These are phyloP conservation scores for Clarias laeviceps DNA, from an alignment of 2,797 vertebrate genomes.

Conservation along the genomic window DNA sequence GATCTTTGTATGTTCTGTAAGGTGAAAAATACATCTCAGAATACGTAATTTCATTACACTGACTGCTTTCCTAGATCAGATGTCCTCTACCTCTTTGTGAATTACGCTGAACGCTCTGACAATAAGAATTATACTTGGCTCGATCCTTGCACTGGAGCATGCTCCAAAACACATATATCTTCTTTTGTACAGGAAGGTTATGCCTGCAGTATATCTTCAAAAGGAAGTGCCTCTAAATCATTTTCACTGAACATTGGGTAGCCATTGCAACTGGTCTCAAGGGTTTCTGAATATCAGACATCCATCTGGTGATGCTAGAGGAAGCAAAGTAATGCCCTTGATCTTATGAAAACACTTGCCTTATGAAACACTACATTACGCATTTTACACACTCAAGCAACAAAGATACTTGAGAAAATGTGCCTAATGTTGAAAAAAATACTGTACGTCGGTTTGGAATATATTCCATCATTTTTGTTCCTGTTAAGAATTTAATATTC, in stretches of 20 bases:
- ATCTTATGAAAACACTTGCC: too few species aligned
- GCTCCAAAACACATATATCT: constrained; percentile 42
- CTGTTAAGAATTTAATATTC: background rate
- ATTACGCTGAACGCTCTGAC: constrained; percentile 12
- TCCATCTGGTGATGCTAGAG: constrained; percentile 31
- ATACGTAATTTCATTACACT: constrained; percentile 1
- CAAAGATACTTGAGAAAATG: background rate
- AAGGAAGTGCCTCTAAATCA: constrained; percentile 39
- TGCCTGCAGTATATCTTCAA: constrained; percentile 26
- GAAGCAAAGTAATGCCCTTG: constrained; percentile 27
- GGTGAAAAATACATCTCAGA: constrained; percentile 6
- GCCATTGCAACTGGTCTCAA: constrained; percentile 40
- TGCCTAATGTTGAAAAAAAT: background rate
- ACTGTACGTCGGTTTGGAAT: background rate
- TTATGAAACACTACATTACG: constrained; percentile 1
- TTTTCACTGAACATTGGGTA: constrained; percentile 36
- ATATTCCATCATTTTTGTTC: background rate
- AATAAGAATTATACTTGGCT: constrained; percentile 31
- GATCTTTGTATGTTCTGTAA: background rate
- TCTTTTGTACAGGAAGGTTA: constrained; percentile 40
- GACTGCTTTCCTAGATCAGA: constrained; percentile 18
- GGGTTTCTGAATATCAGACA: constrained; percentile 26
- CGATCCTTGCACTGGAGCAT: constrained; percentile 38
- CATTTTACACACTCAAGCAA: background rate
- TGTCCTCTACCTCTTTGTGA: constrained; percentile 25